Base-by-base conservation (phyloP, 2,113 vertebrate genomes). In the Aegithalos caudatus region DNA sequence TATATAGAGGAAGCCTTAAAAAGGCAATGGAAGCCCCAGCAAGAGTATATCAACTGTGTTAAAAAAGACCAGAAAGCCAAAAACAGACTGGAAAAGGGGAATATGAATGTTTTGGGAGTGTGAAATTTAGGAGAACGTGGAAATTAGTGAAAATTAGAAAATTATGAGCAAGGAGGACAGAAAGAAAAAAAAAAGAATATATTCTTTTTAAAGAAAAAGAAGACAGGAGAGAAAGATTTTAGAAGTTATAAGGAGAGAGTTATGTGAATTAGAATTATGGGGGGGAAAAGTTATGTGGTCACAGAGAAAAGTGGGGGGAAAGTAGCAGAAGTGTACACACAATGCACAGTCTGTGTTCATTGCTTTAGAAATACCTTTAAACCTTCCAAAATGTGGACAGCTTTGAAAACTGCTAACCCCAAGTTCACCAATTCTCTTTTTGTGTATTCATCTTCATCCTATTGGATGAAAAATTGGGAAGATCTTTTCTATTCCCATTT, bases 271-370 rank as follows among this genome's bases (percentile, higher is more conserved):
- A 69, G 86, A 88, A 62, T 38, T 7, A n/a, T 5, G 8, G 25
- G 10, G 13, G 2, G 0, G 0, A 18, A 27, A 80, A 29, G 11
- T 0, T 1, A 58, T 2, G 4, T 72, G 7, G 10, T 73, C 20
- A 28, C 12, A 45, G 57, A 66, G 29, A 81, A 58, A 81, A 77
- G 21, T 58, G 23, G 12, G 15, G 7, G 3, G 10, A 31, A 81
- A 9, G n/a, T 25, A 77, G 28, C 17, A 31, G 3, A 1, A 56
- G 2, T 19, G n/a, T 33, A 72, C 6, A 14, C 9, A 19, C 10
- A 48, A 24, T 37, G 7, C 5, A 0, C 21, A 24, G 18, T 54
- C 35, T 81, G 10, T 2, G 0, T 27, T 25, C 25, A 38, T 61
- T 29, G 69, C 20, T 78, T 78, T 22, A 72, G 54, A 72, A 81